phyloP scores from a whole-genome alignment of 2,888 invertebrate genomes.

The Drosophila diplacantha region DNA sequence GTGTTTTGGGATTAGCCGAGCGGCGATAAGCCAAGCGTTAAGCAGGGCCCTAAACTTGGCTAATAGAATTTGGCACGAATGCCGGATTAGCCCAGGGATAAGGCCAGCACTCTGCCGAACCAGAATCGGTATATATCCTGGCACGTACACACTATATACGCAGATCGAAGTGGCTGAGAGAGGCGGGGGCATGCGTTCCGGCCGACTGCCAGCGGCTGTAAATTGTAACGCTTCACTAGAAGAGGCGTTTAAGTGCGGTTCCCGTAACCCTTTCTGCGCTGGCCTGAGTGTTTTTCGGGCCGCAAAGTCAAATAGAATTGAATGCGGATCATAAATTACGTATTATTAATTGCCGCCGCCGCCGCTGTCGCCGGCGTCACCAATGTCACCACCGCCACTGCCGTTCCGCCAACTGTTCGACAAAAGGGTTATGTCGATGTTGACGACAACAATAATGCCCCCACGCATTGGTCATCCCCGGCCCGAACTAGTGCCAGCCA shows the following conservation, averaged over 20 bases:
- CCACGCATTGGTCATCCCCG: background rate
- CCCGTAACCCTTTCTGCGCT: conserved; percentile 39
- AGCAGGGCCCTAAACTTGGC: conserved; percentile 29
- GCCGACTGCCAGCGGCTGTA: conserved; percentile 55
- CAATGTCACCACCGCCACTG: conserved; percentile 21
- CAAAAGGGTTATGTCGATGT: conserved; percentile 64
- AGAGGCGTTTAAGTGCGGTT: conserved; percentile 58
- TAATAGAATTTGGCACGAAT: conserved; percentile 67
- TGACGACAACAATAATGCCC: conserved; percentile 53
- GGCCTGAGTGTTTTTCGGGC: conserved; percentile 50
- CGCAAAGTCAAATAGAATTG: conserved; percentile 54
- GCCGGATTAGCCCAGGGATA: conserved; percentile 25
- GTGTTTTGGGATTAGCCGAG: conserved; percentile 57
- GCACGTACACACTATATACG: background rate
- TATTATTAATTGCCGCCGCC: conserved; percentile 67
- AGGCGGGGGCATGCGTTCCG: conserved; percentile 46
- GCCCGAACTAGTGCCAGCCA: background rate
- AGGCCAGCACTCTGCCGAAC: conserved; percentile 3
- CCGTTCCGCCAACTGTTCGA: conserved; percentile 40
- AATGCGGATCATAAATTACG: conserved; percentile 65
- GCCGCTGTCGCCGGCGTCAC: conserved; percentile 46
- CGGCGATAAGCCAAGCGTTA: conserved; percentile 65
- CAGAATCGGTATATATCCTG: conserved; percentile 33
- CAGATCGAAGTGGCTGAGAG: background rate
- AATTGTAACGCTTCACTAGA: conserved; percentile 68